Evolutionary conservation across 2,113 vertebrate species (phyloP), one percentile per base, ranked within the genome.

Genomic region (Percina caprodes): DNA sequence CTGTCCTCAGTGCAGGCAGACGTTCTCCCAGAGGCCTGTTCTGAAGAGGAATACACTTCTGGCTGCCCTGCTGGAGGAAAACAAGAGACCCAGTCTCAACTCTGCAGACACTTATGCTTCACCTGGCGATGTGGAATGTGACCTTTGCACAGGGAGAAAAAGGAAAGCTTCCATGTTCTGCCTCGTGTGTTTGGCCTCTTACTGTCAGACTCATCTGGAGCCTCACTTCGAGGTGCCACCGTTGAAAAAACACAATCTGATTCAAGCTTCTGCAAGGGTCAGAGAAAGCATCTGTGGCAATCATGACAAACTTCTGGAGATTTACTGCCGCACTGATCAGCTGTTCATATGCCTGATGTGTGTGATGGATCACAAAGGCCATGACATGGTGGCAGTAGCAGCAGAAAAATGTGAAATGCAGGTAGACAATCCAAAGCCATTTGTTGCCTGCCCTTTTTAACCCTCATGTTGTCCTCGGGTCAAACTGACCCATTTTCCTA

Each of bases 1-100:
- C 67, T 93, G 92, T 33, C 92, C 92, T 23, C 86, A 91, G 59
- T 92, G 91, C 46, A 67, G 85, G 46, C 63, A 86, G 33, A 55
- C 39, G 1, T 90, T 89, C 46, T 14, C 1, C 2, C 24, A n/a
- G 5, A 92, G 88, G 52, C 92, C 92, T 74, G 56, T 0, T 8
- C 71, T 92, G 46, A 86, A 82, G 80, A 90, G 21, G 67, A 93
- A 84, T 74, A 85, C 69, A 1, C 30, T 90, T 6, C 69, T 93
- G 65, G 70, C 79, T 11, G 48, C 74, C 8, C 15, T 91, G 70
- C 21, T 89, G 56, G 85, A 88, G 18, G 33, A 86, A 18, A 23
- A 80, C 26, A 77, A 16, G 33, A 51, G 12, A n/a, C 24, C 6
- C 2, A 39, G 35, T 19, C 63, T 35, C 6, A 16, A 11, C 1